Evolutionary conservation across 2,888 invertebrate species (phyloP).

Genomic region (Drosophila sordidula): DNA sequence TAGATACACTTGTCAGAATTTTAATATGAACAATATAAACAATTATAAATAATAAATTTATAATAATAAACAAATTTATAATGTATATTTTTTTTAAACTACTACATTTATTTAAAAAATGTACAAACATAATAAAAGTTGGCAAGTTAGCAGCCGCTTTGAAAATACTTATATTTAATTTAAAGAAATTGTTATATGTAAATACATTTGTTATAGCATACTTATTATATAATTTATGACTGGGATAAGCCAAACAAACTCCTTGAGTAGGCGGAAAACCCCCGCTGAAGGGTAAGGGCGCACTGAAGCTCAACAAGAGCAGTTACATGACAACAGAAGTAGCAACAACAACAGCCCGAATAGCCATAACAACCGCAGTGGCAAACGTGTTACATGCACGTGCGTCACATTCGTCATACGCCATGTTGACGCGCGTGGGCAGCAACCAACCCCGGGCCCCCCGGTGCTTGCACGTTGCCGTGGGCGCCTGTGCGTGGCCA

Average conservation of each 20-base stretch:
- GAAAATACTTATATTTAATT: too few relatives aligned
- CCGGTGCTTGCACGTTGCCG: conserved; percentile 23
- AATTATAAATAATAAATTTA: background rate
- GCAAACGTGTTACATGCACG: conserved; percentile 70
- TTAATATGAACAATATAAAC: background rate
- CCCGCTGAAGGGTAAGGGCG: conserved; percentile 1
- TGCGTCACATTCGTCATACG: conserved; percentile 76
- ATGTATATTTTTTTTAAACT: too few relatives aligned
- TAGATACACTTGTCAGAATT: conserved; percentile 1
- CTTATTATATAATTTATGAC: too few relatives aligned
- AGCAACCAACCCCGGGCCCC: conserved; percentile 11
- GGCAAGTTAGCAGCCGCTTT: too few relatives aligned
- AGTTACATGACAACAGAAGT: conserved; percentile 50
- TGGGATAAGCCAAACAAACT: too few relatives aligned
- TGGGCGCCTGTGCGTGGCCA: conserved; percentile 45
- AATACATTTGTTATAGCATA: too few relatives aligned
- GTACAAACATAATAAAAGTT: too few relatives aligned
- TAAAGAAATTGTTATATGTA: too few relatives aligned
- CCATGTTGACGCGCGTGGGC: conserved; percentile 64
- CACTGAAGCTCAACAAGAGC: conserved; percentile 23
- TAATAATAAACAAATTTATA: too few relatives aligned
- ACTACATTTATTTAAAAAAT: too few relatives aligned
- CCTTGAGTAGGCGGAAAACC: conserved; percentile 2
- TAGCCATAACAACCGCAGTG: conserved; percentile 25
- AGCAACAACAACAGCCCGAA: conserved; percentile 16